Base-by-base conservation (phyloP, 2,113 vertebrate genomes). In the Puma concolor region DNA sequence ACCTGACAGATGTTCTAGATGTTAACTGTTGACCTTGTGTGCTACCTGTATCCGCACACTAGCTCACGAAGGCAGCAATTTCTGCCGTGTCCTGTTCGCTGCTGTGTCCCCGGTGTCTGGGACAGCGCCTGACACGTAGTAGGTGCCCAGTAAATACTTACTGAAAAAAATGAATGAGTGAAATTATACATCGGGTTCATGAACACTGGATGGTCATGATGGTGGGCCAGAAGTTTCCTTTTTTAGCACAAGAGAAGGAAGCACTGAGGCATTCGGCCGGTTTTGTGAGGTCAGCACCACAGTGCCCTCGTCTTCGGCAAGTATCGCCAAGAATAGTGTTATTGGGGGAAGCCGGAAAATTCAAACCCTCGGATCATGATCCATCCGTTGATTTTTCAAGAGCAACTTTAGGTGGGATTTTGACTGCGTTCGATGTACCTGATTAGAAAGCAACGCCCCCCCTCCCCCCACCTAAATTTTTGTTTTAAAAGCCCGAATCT, bases 1-100 rank as follows among this genome's bases (percentile, higher is more conserved):
- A 16, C 25, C 14, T 10, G 33, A 33, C 52, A 19, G 6, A 1
- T 1, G 14, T 4, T 41, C 7, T 2, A 2, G 21, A 25, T 23
- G 17, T 11, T 21, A 57, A 9, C 36, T 36, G 1, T 16, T 36
- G 16, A 19, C 57, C 29, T 31, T 7, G 5, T 41, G 16, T 41
- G 44, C 29, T 0, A 0, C n/a, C 31, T 3, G 12, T 4, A 8
- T 77, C 50, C 11, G 1, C 27, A 4, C 2, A 0, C 25, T 16
- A 12, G 33, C 44, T 44, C 15, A 4, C 0, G 4, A 10, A n/a
- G 44, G 69, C 15, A 36, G 36, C n/a, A 1, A 2, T 27, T 60
- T 48, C 12, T 14, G 31, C 16, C 19, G n/a, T 9, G 13, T 44
- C 80, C 38, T 38, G 12, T 31, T 74, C 54, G 8, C 3, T 2